Conservation (phyloP, 2,113 vertebrate genomes). For the Regulus satrapa region DNA sequence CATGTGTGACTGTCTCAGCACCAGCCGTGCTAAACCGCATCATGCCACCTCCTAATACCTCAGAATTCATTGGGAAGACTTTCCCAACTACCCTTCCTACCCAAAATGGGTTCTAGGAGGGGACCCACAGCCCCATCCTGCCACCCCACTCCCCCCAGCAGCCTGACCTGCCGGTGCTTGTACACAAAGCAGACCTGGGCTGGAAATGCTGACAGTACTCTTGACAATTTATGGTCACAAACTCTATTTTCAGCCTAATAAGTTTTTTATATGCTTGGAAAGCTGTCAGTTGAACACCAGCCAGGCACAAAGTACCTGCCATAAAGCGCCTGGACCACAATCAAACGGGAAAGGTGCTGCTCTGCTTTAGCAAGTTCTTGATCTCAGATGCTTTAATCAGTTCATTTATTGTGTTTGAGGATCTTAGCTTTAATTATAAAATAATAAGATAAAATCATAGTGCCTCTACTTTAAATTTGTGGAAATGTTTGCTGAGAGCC, state of each 20-base stretch:
- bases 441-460: not conserved
- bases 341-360: not conserved
- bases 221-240: conserved; percentile 43
- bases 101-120: not conserved
- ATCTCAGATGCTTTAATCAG: rapidly evolving
- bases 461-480: not conserved
- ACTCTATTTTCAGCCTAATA: conserved; percentile 75
- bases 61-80: not conserved
- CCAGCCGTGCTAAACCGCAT: not conserved
- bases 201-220: conserved; percentile 4
- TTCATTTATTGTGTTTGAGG: not conserved
- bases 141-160: not conserved
- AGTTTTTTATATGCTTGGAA: conserved; percentile 69
- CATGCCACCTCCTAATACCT: too few species aligned
- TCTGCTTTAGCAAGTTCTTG: not conserved
- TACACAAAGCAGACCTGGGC: not conserved
- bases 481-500: not conserved
- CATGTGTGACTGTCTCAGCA: rapidly evolving
- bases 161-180: not conserved
- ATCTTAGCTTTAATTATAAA: not conserved
- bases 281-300: conserved; percentile 58
- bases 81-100: not conserved
- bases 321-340: not conserved
- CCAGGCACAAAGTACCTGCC: conserved; percentile 67
- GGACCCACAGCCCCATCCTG: not conserved